Base-by-base conservation (phyloP, 2,113 vertebrate genomes). In the Mesembrinibis cayennensis region DNA sequence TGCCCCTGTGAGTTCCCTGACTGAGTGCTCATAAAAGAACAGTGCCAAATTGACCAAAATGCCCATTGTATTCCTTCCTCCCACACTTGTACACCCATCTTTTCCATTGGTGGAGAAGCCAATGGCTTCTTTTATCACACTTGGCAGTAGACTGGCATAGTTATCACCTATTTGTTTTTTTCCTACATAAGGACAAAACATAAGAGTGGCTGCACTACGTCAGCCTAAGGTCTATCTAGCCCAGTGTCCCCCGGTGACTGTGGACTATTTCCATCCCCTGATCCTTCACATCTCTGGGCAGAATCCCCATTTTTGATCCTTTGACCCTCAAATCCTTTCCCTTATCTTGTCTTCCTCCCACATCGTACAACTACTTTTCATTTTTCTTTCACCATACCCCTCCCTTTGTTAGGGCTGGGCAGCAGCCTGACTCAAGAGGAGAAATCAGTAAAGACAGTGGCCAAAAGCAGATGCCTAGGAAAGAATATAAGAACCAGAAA, bases 121-220 rank as follows among this genome's bases (percentile, higher is more conserved):
- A 95, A 59, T 7, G 21, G 52, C 32, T 79, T 79, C 26, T 89
- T 86, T 34, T 27, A 44, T 36, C 22, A 61, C 5, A 20, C 26
- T 82, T 71, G 56, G 34, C 58, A 73, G 12, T n/a, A 49, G 1
- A 1, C 23, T 77, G 55, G 16, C 53, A 66, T 7, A 80, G 25
- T 25, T 65, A 58, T 26, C 40, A 49, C 10, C 34, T n/a, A 17
- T 8, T 59, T 13, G 16, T 7, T 36, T 50, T 72, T 52, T 59
- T 83, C 66, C 71, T 49, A 20, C 10, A 3, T 1, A 7, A 90
- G 32, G 42, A 73, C 26, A 76, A 92, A 90, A 56, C 10, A 8
- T 32, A 53, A 12, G 6, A 81, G 34, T 21, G 50, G 27, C 7
- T 66, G 30, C 40, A 53, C 29, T 42, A 63, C 0, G 0, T 47